Conservation (phyloP, 2,113 vertebrate genomes). For the Scopus umbretta region DNA sequence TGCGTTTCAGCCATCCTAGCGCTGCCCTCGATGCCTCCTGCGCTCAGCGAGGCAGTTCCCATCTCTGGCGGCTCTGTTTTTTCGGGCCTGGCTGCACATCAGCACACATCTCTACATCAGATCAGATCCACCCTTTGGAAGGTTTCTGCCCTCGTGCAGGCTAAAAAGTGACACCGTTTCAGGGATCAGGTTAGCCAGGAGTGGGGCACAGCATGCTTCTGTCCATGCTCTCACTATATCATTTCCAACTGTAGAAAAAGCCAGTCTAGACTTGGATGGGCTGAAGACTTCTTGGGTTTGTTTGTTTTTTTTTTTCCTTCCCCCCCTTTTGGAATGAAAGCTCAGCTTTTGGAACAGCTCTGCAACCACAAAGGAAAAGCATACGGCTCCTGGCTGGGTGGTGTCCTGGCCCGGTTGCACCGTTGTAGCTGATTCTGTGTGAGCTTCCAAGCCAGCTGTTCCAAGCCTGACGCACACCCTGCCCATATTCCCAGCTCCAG, state of each 20-base stretch:
- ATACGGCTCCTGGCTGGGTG: slow-evolving; percentile 31
- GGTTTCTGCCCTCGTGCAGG: neutral
- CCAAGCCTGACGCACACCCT: slow-evolving; percentile 25
- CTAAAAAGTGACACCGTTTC: neutral
- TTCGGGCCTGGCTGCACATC: neutral
- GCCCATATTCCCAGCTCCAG: slow-evolving; percentile 17
- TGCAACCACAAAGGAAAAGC: slow-evolving; percentile 45
- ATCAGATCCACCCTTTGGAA: neutral
- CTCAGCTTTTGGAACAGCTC: slow-evolving; percentile 2
- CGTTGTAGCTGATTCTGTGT: neutral
- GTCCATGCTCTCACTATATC: accelerated
- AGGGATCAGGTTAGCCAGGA: neutral
- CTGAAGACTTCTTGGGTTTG: neutral
- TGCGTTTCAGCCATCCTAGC: neutral
- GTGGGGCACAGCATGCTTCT: neutral
- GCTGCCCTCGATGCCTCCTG: neutral
- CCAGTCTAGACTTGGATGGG: neutral
- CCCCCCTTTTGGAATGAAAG: neutral
- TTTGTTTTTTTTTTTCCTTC: neutral
- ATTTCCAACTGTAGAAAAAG: neutral
- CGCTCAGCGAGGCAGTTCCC: neutral
- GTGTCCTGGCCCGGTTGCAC: neutral
- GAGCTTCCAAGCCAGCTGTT: slow-evolving; percentile 41
- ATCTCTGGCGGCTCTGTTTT: neutral
- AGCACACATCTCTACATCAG: neutral